Base-by-base conservation (phyloP, 2,888 invertebrate genomes). In the Aspidiotus destructor region DNA sequence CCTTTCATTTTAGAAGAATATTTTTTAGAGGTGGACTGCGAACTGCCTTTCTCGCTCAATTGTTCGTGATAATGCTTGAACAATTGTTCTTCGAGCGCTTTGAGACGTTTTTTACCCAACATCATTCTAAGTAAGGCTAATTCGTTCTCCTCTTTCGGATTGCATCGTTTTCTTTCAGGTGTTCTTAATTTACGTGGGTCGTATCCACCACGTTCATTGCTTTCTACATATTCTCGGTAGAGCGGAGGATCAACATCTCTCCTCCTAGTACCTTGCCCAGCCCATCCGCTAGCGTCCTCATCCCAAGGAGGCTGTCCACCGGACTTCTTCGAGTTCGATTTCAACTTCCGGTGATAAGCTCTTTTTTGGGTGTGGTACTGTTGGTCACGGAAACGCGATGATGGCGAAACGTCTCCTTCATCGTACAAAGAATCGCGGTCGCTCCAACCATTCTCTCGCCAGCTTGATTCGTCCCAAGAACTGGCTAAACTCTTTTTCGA, bases 311-410 rank as follows among this genome's bases (percentile, higher is more conserved):
- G 87, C 65, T 52, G 70, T 63, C 71, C 71, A 57, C 72, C 70
- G 69, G 75, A 7, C 81, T 79, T 74, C 81, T 80, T 71, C 16
- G 82, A 83, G 77, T 80, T 3, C 73, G 77, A 75, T 2, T 75
- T 74, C 2, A 77, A 77, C 41, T 76, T 74, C 15, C 76, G 72
- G 62, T 77, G 75, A 42, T 77, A 72, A 11, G 75, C 72, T 70
- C 72, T 71, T 40, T 72, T 69, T 28, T 72, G 71, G 15, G 70
- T 70, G 11, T 11, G 72, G 48, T 73, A 74, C 71, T 87, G 87
- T 71, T 89, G 89, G 2, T 88, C 87, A 28, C 86, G 84, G 75
- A 90, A 89, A 0, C 87, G 86, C 0, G 86, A 84, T 77, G 80
- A 3, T 73, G 77, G 75, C 1, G 75, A 75, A 1, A 77, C 76